Base-by-base conservation (phyloP, 2,888 invertebrate genomes). In the Uloborus plumipes region DNA sequence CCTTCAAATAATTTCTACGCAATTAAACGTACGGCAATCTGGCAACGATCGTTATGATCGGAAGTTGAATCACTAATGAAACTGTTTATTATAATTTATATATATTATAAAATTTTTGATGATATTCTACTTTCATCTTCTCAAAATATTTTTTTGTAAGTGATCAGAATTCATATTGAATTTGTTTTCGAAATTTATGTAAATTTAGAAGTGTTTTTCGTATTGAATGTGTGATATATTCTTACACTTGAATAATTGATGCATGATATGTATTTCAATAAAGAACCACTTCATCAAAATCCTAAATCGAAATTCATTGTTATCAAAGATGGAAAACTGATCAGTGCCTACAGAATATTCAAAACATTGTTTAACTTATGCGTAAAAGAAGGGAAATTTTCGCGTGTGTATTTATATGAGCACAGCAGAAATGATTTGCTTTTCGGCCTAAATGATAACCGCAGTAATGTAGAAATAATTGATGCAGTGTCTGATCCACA, bases 231-330 rank as follows among this genome's bases (percentile, higher is more conserved):
- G 1, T 11, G 11, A 39, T 6, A 11, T 39, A 11, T 39, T 39
- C 39, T 39, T 39, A 9, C 1, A 9, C 9, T 39, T 39, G 39
- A 7, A 39, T 39, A 20, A 22, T 20, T 4, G 6, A 39, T 31
- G 14, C 14, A n/a, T 62, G 47, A 14, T 18, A 70, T 70, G 70
- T 70, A 82, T 61, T 53, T 82, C 9, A 71, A 47, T 20, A 70
- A 66, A n/a, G 76, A 82, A 61, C 31, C 71, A 6, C 61, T 82
- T 7, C 49, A 7, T 61, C 55, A 67, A 53, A 75, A 82, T 62
- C 71, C 20, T 11, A 70, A 75, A 62, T 31, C 70, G 15, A 82
- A 71, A 53, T 82, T 76, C 49, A 53, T 82, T 20, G 61, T 82
- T 18, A 61, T 82, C 14, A 71, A 76, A 26, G 82, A 82, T 31